Evolutionary conservation across 2,888 invertebrate species (phyloP).

Genomic region (Sphaeridia pumilis): DNA sequence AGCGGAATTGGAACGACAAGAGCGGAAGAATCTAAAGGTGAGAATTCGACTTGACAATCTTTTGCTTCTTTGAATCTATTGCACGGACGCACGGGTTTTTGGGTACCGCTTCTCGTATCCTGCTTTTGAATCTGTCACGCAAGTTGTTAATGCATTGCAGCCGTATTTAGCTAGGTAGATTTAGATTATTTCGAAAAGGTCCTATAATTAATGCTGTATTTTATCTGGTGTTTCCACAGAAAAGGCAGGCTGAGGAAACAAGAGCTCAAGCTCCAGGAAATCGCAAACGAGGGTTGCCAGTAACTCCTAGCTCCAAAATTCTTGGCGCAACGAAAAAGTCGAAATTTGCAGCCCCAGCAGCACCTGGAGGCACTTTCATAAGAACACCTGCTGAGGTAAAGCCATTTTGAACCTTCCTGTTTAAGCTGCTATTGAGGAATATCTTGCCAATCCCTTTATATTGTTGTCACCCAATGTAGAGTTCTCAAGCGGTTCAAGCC

Average conservation of each 20-base stretch:
- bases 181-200: too few relatives aligned
- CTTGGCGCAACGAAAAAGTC: not conserved
- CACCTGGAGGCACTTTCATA: not conserved
- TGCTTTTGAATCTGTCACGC: too few relatives aligned
- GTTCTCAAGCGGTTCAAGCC: not conserved
- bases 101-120: not conserved
- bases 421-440: too few relatives aligned
- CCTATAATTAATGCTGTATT: too few relatives aligned
- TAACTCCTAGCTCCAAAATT: constrained; percentile 4
- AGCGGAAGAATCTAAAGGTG: constrained; percentile 7
- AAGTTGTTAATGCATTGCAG: too few relatives aligned
- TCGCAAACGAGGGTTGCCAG: constrained; percentile 7
- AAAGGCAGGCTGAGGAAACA: constrained; percentile 11
- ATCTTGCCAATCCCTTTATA: not conserved
- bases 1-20: constrained; percentile 3
- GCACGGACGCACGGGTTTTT: too few relatives aligned
- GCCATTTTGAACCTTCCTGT: not conserved
- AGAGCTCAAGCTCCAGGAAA: constrained; percentile 6
- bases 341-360: not conserved
- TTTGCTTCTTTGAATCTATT: too few relatives aligned
- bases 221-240: not conserved
- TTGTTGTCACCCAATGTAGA: not conserved
- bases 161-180: too few relatives aligned
- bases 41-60: too few relatives aligned
- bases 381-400: not conserved